A percentile compares a stretch with the other conserved stretches of the same genome.
Conservation (phyloP, 2,888 invertebrate species). For the Galerucella pusilla region DNA sequence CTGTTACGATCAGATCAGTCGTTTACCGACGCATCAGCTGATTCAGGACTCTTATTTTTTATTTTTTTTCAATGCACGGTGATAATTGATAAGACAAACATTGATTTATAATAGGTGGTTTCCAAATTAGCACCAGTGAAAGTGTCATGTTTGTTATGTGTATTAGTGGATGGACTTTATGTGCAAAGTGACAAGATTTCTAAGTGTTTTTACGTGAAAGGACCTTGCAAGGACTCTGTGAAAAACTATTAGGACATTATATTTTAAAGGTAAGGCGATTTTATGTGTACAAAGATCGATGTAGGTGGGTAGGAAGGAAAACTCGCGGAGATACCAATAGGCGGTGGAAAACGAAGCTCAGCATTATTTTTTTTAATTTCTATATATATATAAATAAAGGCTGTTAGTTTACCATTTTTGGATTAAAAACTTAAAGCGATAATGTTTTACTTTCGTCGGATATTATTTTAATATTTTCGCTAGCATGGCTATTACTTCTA, state of each 20-base stretch:
- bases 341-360: background rate
- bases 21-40: conserved; percentile 43
- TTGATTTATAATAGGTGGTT: conserved; percentile 51
- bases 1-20: conserved; percentile 32
- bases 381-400: background rate
- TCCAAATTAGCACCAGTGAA: conserved; percentile 62
- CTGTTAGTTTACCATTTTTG: too few species aligned
- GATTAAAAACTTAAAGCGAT: too few species aligned
- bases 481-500: too few species aligned
- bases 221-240: conserved; percentile 49
- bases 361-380: background rate
- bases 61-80: conserved; percentile 40
- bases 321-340: conserved; percentile 36
- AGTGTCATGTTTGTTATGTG: conserved; percentile 57
- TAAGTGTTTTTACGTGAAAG: conserved; percentile 39
- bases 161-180: conserved; percentile 40
- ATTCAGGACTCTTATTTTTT: conserved; percentile 37
- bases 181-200: conserved; percentile 33
- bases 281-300: conserved; percentile 14
- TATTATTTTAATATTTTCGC: too few species aligned
- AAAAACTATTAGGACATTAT: conserved; percentile 6
- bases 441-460: too few species aligned
- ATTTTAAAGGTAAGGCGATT: conserved; percentile 40
- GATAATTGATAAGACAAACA: conserved; percentile 56
- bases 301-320: conserved; percentile 31